Evolutionary conservation across 2,888 invertebrate species (phyloP), one percentile per base, ranked within the genome.

Genomic region (Galeopsomyia nigrocyanea): DNA sequence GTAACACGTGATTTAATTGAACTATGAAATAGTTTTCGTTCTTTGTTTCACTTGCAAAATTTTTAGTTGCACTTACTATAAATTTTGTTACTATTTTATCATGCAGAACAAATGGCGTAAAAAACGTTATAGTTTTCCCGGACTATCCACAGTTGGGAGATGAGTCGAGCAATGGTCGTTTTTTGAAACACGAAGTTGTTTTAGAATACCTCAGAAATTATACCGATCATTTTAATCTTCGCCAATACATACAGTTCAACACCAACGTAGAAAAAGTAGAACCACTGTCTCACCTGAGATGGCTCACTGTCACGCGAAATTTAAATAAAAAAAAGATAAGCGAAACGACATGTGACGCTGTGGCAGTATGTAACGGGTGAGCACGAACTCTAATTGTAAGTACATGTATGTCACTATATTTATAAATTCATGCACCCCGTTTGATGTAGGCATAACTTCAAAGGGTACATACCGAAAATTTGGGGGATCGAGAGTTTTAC

Each of bases 71-170:
- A n/a, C n/a, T n/a, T n/a, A n/a, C n/a, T n/a, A n/a, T n/a, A n/a
- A n/a, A n/a, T n/a, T n/a, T n/a, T n/a, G n/a, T n/a, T n/a, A n/a
- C n/a, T n/a, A n/a, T n/a, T 39, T 13, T 39, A 26, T 26, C 2
- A 26, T 39, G 70, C 80, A 91, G 90, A 78, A 95, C 95, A 0
- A 95, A 95, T 86, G 88, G 95, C 2, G 95, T 95, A 0, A 92
- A 92, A 74, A 92, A 94, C 85, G 88, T 93, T 10, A 96, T 95
- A 95, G 91, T 91, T 76, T 95, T 91, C 82, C 90, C 91, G 21
- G 94, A 92, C 72, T 93, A 90, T 82, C 89, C 90, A 2, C 92
- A 81, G 89, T 91, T 2, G 67, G 68, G 22, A 2, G 75, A 87
- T 74, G 89, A n/a, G 58, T 87, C 90, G 0, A 87, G 88, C 16